A percentile compares a stretch with the other conserved stretches of the same genome.
phyloP scores from a whole-genome alignment of 2,113 vertebrate genomes.

The Gulo gulo region DNA sequence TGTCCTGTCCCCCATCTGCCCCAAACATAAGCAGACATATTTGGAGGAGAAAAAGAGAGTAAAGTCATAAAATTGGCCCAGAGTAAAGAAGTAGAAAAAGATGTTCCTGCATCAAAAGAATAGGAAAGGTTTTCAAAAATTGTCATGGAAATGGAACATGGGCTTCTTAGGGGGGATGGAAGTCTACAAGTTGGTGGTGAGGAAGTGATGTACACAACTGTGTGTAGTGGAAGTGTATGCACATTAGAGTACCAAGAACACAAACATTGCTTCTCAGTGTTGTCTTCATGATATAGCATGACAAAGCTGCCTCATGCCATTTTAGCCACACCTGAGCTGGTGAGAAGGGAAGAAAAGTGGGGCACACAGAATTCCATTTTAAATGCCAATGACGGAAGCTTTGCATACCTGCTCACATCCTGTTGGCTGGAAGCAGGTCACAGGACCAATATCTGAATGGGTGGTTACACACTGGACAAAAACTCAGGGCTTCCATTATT shows the following conservation, averaged over 20 bases:
- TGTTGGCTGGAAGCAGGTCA: neutral
- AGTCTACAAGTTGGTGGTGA: too few species aligned
- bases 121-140: neutral
- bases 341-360: too few species aligned
- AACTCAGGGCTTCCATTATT: neutral
- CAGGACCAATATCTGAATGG: neutral
- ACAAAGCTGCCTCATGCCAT: neutral
- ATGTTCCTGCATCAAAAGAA: neutral
- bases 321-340: too few species aligned
- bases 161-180: neutral
- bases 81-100: neutral
- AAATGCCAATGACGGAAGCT: neutral
- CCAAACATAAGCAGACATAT: neutral
- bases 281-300: neutral
- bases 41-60: neutral
- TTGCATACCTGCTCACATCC: neutral
- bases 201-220: neutral
- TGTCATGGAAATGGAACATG: neutral
- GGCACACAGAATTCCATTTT: neutral
- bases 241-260: accelerated
- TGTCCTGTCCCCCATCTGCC: neutral
- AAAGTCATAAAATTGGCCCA: neutral
- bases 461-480: neutral
- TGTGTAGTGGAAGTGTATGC: neutral
- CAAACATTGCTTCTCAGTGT: neutral